A percentile compares a stretch with the other conserved stretches of the same genome.
phyloP scores from a whole-genome alignment of 2,888 invertebrate species.

The Lumbricus terrestris region DNA sequence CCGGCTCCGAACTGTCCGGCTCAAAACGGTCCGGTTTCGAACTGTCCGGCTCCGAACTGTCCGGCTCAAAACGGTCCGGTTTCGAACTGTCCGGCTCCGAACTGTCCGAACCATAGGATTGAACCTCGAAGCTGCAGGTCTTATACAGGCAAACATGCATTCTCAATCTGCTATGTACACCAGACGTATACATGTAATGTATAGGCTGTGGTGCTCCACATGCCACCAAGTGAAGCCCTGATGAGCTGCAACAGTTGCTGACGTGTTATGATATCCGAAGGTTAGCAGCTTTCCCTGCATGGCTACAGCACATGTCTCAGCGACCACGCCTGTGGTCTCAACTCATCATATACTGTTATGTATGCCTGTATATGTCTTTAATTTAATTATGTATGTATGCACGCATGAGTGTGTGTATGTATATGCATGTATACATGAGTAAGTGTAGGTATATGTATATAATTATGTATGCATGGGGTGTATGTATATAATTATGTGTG shows the following conservation, averaged over 20 bases:
- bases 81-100: too few relatives aligned
- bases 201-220: neutral
- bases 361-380: neutral
- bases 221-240: neutral
- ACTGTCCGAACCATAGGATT: neutral
- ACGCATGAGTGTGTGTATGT: too few relatives aligned
- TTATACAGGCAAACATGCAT: neutral
- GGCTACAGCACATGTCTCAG: neutral
- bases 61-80: too few relatives aligned
- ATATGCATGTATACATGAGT: too few relatives aligned
- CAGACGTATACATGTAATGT: too few relatives aligned
- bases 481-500: too few relatives aligned
- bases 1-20: too few relatives aligned
- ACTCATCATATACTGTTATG: neutral
- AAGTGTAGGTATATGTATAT: neutral
- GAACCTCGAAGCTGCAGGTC: neutral
- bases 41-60: too few relatives aligned
- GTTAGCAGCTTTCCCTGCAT: neutral
- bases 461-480: neutral
- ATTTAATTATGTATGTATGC: too few relatives aligned
- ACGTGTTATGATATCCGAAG: neutral
- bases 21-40: too few relatives aligned
- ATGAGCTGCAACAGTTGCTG: conserved; percentile 3
- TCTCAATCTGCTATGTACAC: neutral
- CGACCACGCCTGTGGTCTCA: neutral